Evolutionary conservation across 2,888 invertebrate species (phyloP).

Genomic region (Mythimna pallens): DNA sequence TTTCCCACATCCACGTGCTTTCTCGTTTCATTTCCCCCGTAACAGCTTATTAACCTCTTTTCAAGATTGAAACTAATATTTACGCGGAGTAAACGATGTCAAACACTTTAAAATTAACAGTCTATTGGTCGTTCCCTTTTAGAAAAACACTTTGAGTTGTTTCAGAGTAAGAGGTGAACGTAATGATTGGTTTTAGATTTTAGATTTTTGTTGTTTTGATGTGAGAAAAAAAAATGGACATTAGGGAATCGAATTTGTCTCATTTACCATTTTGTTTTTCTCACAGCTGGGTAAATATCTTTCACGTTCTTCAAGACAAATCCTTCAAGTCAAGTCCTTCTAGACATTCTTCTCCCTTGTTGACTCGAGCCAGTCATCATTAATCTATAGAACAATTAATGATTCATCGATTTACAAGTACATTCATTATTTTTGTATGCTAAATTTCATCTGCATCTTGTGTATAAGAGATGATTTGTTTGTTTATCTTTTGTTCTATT

Average conservation of each 20-base stretch:
- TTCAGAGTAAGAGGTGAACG: conserved; percentile 1
- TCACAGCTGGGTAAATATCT: too few species aligned
- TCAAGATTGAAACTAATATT: conserved; percentile 72
- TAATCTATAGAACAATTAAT: not conserved
- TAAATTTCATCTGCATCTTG: too few species aligned
- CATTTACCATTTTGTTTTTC: too few species aligned
- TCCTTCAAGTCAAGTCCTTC: too few species aligned
- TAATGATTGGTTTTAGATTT: conserved; percentile 3
- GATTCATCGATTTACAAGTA: not conserved
- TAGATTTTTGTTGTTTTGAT: conserved; percentile 9
- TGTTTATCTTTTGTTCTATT: too few species aligned
- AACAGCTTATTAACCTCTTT: conserved; percentile 78
- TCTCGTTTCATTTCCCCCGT: conserved; percentile 66
- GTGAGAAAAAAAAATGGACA: not conserved
- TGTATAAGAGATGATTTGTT: too few species aligned
- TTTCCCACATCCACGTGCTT: conserved; percentile 78
- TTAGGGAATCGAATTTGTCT: not conserved
- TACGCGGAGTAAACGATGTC: conserved; percentile 67
- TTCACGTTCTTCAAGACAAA: too few species aligned
- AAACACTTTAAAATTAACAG: conserved; percentile 62
- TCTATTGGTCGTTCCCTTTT: conserved; percentile 26
- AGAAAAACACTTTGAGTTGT: conserved; percentile 11
- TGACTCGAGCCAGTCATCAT: too few species aligned
- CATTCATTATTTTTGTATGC: not conserved
- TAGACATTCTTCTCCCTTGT: too few species aligned